These are phyloP conservation scores for Hydrochoerus hydrochaeris DNA, from an alignment of 2,113 vertebrate species.

Conservation along the genomic window DNA sequence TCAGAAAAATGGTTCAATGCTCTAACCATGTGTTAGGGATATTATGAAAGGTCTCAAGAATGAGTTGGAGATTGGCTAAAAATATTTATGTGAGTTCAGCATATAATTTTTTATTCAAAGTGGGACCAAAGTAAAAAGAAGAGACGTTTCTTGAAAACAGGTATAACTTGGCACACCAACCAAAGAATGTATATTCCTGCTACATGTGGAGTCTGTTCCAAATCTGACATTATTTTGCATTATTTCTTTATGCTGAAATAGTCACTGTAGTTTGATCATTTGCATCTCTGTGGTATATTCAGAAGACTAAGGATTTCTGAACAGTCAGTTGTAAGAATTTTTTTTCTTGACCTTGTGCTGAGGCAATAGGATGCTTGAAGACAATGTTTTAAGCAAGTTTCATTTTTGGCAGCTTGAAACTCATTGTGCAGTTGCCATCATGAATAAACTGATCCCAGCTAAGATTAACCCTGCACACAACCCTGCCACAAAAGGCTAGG, in stretches of 20 bases:
- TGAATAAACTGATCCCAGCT: neutral
- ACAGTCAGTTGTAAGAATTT: neutral
- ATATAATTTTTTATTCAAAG: neutral
- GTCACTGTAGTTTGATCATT: neutral
- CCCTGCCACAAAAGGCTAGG: neutral
- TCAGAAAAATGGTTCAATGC: slow-evolving; percentile 11
- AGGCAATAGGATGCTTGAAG: neutral
- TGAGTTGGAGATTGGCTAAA: neutral
- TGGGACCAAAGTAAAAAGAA: neutral
- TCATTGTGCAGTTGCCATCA: neutral
- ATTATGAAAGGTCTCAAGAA: neutral
- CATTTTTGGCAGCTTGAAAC: neutral
- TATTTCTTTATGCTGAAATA: neutral
- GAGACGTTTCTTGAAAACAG: neutral
- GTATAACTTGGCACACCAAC: neutral
- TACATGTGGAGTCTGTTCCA: neutral
- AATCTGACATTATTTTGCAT: neutral
- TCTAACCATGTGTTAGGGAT: neutral
- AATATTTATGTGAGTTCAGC: neutral
- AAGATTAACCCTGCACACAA: neutral
- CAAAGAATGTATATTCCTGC: neutral
- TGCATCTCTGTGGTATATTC: neutral
- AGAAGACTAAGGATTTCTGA: neutral
- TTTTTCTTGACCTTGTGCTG: neutral
- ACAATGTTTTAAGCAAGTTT: neutral